Conservation (phyloP, 2,113 vertebrate species). For the Agapornis roseicollis region DNA sequence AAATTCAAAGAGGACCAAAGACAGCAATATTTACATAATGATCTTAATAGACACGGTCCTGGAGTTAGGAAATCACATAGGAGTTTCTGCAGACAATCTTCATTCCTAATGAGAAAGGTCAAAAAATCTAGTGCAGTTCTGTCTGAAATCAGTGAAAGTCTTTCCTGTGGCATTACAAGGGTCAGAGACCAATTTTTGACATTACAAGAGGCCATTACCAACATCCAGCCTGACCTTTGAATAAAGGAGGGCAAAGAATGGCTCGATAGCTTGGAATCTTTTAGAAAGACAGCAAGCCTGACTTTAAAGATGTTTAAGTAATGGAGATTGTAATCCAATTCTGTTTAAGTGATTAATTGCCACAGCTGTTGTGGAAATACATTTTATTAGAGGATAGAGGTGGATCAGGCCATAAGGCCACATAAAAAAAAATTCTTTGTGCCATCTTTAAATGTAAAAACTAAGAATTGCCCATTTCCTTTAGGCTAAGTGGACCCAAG, state of each 20-base stretch:
- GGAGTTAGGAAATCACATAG: not conserved
- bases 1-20: not conserved
- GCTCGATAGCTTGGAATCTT: constrained; percentile 27
- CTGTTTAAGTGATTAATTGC: constrained; percentile 63
- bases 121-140: not conserved
- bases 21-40: not conserved
- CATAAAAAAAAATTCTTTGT: not conserved
- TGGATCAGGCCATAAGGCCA: not conserved
- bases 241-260: constrained; percentile 27
- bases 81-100: constrained; percentile 17
- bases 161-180: constrained; percentile 24
- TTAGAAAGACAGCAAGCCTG: constrained; percentile 19
- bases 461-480: not conserved
- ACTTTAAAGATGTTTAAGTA: constrained; percentile 54
- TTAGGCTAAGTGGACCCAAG: not conserved
- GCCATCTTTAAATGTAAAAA: not conserved
- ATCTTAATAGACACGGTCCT: not conserved
- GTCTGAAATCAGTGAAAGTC: not conserved
- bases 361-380: constrained; percentile 32
- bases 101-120: constrained; percentile 5
- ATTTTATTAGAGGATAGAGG: constrained; percentile 52
- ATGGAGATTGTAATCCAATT: constrained; percentile 53
- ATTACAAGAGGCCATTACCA: constrained; percentile 16
- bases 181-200: constrained; percentile 20
- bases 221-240: constrained; percentile 51